phyloP scores from a whole-genome alignment of 2,797 vertebrate genomes.

The Dipus sagitta region DNA sequence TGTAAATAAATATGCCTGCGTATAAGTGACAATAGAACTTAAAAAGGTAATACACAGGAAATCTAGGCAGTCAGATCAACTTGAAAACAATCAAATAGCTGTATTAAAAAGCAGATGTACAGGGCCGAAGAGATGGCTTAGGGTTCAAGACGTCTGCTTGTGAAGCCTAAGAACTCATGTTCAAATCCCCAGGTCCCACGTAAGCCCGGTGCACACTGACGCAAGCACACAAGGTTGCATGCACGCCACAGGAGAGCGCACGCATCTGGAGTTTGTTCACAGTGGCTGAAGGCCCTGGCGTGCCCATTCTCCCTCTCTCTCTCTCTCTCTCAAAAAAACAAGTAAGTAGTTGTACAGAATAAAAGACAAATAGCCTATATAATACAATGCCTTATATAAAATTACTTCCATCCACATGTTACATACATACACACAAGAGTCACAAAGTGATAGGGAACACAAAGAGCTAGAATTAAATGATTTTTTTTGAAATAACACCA shows the following conservation, averaged over 20 bases:
- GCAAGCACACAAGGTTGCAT: too few relatives aligned
- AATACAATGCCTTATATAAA: constrained; percentile 22
- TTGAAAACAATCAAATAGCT: constrained; percentile 11
- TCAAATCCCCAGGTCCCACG: too few relatives aligned
- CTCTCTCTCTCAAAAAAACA: too few relatives aligned
- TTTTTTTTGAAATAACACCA: constrained; percentile 39
- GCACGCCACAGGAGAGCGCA: too few relatives aligned
- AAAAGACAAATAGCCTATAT: neutral
- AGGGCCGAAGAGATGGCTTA: neutral
- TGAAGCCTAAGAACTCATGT: too few relatives aligned
- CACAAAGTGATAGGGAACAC: neutral
- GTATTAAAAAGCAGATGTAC: neutral
- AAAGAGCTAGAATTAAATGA: constrained; percentile 32
- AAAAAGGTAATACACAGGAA: neutral
- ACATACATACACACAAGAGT: neutral
- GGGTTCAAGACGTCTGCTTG: too few relatives aligned
- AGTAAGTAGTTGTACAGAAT: neutral
- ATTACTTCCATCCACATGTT: neutral
- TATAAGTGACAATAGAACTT: neutral
- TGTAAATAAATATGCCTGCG: neutral
- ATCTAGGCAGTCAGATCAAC: constrained; percentile 13
- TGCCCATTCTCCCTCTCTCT: too few relatives aligned
- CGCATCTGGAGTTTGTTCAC: too few relatives aligned
- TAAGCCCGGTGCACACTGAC: too few relatives aligned
- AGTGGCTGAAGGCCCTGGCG: too few relatives aligned